Evolutionary conservation across 2,113 vertebrate species (phyloP).

Genomic region (Nibea coibor): DNA sequence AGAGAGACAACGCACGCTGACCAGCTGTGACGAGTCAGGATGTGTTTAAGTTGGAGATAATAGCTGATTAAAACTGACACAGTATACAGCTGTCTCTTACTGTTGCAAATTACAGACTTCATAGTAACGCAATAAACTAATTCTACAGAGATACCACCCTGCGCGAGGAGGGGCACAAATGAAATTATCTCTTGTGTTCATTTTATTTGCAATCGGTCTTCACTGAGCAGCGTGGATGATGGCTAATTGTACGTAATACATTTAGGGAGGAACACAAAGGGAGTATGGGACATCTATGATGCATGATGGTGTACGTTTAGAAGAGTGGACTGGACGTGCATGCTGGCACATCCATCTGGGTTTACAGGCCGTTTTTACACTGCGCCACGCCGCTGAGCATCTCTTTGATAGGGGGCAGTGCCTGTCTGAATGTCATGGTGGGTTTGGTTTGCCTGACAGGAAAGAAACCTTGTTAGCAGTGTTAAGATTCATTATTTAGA

Average conservation of each 20-base stretch:
- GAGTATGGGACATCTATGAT: constrained; percentile 53
- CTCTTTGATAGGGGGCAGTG: constrained; percentile 8
- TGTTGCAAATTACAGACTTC: constrained; percentile 51
- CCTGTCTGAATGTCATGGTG: constrained; percentile 5
- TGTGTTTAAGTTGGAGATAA: constrained; percentile 34
- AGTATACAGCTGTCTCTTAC: constrained; percentile 53
- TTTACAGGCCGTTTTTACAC: constrained; percentile 25
- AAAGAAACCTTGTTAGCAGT: constrained; percentile 32
- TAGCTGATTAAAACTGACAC: constrained; percentile 55
- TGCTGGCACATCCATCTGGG: constrained; percentile 9
- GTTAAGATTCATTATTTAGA: constrained; percentile 59
- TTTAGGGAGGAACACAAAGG: constrained; percentile 56
- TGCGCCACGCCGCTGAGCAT: constrained; percentile 12
- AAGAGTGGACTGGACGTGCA: constrained; percentile 34
- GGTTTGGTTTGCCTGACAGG: constrained; percentile 28
- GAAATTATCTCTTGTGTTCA: constrained; percentile 57
- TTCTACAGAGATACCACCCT: constrained; percentile 46
- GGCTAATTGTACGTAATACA: constrained; percentile 68
- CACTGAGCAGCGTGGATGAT: constrained; percentile 41
- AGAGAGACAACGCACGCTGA: background rate
- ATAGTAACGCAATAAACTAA: constrained; percentile 57
- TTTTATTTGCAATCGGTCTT: constrained; percentile 60
- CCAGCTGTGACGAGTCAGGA: constrained; percentile 10
- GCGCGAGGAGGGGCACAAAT: constrained; percentile 34
- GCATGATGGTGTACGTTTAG: constrained; percentile 54